Conservation (phyloP, 2,797 vertebrate genomes). For the Zalophus californianus region DNA sequence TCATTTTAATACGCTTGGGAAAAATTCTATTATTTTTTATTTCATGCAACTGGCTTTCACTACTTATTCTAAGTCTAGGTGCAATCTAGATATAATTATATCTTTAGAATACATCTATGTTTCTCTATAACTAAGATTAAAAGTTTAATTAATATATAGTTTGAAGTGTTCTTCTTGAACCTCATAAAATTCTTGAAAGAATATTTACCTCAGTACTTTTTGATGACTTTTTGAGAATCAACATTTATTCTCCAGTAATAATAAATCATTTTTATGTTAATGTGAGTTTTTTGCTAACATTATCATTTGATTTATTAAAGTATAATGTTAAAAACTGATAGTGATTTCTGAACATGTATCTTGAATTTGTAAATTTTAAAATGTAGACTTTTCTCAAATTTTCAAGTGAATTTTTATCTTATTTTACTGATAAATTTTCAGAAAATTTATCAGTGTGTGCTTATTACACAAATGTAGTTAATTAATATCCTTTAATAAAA, state of each 20-base stretch:
- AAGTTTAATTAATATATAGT: neutral
- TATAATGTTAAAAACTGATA: neutral
- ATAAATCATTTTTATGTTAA: neutral
- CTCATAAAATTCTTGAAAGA: neutral
- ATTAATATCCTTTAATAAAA: slow-evolving; percentile 30
- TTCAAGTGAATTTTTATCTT: neutral
- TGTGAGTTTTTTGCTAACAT: neutral
- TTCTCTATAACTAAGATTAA: neutral
- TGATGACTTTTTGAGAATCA: neutral
- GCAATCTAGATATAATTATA: neutral
- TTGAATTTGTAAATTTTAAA: neutral
- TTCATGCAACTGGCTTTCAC: neutral
- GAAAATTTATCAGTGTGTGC: neutral
- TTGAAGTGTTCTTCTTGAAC: neutral
- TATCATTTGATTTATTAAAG: slow-evolving; percentile 9
- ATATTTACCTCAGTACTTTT: neutral
- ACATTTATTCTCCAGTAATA: neutral
- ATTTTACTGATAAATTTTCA: neutral
- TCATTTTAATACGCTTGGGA: neutral
- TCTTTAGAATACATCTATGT: neutral
- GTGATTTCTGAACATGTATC: neutral
- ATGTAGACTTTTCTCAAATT: neutral
- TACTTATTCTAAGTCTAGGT: neutral
- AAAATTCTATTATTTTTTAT: slow-evolving; percentile 4
- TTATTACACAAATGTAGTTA: neutral